Evolutionary conservation across 2,797 vertebrate species (phyloP), one percentile per base, ranked within the genome.

Genomic region (Enteromius trimaculatus): DNA sequence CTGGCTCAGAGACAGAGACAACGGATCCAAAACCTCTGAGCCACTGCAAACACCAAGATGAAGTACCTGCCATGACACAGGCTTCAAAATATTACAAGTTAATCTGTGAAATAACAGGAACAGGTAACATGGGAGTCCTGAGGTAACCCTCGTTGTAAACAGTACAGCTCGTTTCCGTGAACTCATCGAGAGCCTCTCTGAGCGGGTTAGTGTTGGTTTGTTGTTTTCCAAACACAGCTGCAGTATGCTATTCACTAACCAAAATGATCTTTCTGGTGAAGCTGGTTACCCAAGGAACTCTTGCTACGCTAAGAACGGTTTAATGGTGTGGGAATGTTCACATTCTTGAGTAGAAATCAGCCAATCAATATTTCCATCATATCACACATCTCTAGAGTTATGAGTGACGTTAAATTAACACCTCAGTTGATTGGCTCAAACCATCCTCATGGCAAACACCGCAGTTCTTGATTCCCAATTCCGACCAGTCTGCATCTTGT

Each of bases 1-100:
- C 31, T 66, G 58, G 42, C 26, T 21, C 58, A 65, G 60, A 72
- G 79, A 23, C 16, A 7, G 5, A 47, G 68, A 81, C 26, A 62
- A n/a, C 34, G 31, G 68, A 81, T 81, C 55, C 55, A 64, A 64
- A 42, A 6, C 42, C 49, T 31, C 26, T 17, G 55, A 81, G 69
- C 80, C 80, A 81, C 31, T 51, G n/a, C 58, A 81, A 81, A 81
- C 80, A 81, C 14, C 42, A 65, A 5, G 29, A 81, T 65, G 29
- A 74, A 74, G n/a, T 26, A 51, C 74, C 55, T 34, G 55, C 16
- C 44, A 64, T 78, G 66, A 77, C 66, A 85, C 9, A 55, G 29
- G 44, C 39, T n/a, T 66, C 23, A 23, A 3, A 21, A 75, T 75
- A 75, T 51, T n/a, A 49, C 42, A 29, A 64, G 8, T 71, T 65